These are phyloP conservation scores for Neuroterus valhalla DNA, from an alignment of 1,140 invertebrate species.

Conservation along the genomic window DNA sequence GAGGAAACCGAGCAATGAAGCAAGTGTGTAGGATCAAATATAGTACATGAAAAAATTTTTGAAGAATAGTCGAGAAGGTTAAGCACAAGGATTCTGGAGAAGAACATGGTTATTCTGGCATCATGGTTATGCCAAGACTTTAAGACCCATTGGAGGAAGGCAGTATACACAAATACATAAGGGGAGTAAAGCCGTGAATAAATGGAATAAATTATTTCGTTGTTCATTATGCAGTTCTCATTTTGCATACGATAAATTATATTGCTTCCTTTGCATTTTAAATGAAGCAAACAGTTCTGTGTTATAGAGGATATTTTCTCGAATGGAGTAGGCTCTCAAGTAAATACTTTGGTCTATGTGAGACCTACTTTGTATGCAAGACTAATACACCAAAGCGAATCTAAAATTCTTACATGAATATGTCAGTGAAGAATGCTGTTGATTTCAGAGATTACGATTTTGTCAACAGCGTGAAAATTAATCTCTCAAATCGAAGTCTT, in stretches of 20 bases:
- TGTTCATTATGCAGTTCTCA: background rate
- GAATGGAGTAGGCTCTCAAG: background rate
- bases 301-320: background rate
- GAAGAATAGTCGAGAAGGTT: too few relatives aligned
- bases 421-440: constrained; percentile 33
- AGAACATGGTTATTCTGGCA: too few relatives aligned
- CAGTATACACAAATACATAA: too few relatives aligned
- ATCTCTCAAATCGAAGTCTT: background rate
- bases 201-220: too few relatives aligned
- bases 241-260: background rate
- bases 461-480: constrained; percentile 12
- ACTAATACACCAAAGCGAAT: constrained; percentile 14
- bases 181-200: too few relatives aligned
- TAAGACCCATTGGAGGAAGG: too few relatives aligned
- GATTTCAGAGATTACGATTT: constrained; percentile 38
- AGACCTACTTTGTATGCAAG: constrained; percentile 17
- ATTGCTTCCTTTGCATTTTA: background rate
- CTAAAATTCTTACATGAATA: constrained; percentile 26
- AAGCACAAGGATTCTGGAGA: too few relatives aligned
- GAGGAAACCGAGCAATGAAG: too few relatives aligned
- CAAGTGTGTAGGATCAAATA: too few relatives aligned
- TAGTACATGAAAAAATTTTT: too few relatives aligned
- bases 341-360: background rate
- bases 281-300: constrained; percentile 1
- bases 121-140: too few relatives aligned